A percentile compares a stretch with the other conserved stretches of the same genome.
These are phyloP conservation scores for Drosophila saltans DNA, from an alignment of 1,140 invertebrate species.

Conservation along the genomic window DNA sequence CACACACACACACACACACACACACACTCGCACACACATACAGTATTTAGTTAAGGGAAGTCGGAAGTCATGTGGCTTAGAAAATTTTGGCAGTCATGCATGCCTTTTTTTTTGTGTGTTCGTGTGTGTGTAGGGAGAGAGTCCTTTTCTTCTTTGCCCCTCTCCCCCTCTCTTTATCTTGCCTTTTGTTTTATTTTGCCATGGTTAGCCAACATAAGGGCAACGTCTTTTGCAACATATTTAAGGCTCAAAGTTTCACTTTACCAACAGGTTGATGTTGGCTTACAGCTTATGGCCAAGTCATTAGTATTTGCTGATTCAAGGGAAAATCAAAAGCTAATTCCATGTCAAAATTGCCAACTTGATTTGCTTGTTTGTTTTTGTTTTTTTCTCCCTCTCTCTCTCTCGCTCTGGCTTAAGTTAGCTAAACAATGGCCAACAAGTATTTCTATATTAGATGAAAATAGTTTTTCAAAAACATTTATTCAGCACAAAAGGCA, in stretches of 20 bases:
- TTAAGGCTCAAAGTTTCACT: constrained; percentile 8
- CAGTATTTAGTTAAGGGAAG: constrained; percentile 4
- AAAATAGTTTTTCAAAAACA: constrained; percentile 69
- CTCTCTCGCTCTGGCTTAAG: too few relatives aligned
- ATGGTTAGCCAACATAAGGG: constrained; percentile 11
- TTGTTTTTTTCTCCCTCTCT: not conserved
- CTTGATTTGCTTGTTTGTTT: not conserved
- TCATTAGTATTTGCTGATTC: constrained; percentile 11
- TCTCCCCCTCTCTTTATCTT: too few relatives aligned
- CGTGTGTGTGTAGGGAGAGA: too few relatives aligned
- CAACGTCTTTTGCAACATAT: constrained; percentile 9
- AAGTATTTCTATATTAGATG: constrained; percentile 56
- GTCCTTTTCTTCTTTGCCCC: too few relatives aligned
- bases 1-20: constrained; percentile 7
- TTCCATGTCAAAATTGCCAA: constrained; percentile 8
- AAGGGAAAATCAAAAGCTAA: constrained; percentile 1
- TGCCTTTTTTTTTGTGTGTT: constrained; percentile 2
- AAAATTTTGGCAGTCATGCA: constrained; percentile 56
- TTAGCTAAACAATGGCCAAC: constrained; percentile 11
- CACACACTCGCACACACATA: not conserved
- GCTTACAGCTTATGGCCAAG: constrained; percentile 9
- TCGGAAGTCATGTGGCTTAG: constrained; percentile 11
- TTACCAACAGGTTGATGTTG: constrained; percentile 6
- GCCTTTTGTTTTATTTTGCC: not conserved
- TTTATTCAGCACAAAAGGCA: constrained; percentile 53